These are phyloP conservation scores for Dilophus febrilis DNA, from an alignment of 2,888 invertebrate genomes.

Conservation along the genomic window DNA sequence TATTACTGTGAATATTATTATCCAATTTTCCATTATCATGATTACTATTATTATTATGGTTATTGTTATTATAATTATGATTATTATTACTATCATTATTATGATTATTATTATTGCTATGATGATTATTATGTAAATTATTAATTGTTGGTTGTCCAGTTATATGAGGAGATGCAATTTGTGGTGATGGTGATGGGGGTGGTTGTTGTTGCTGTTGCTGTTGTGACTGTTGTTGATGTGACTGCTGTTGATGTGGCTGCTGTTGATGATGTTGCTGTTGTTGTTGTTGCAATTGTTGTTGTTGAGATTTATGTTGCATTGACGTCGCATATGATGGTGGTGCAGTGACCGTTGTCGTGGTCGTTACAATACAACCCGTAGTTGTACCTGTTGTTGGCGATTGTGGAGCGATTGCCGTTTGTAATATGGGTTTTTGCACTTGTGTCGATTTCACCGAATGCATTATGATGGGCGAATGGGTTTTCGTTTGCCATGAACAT, in stretches of 20 bases:
- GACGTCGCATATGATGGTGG: constrained; percentile 71
- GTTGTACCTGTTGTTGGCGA: constrained; percentile 37
- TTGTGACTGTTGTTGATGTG: constrained; percentile 31
- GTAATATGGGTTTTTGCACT: constrained; percentile 85
- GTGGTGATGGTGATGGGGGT: too few relatives aligned
- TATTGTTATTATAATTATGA: too few relatives aligned
- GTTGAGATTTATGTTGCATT: constrained; percentile 48
- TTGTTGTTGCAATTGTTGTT: constrained; percentile 13
- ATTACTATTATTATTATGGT: too few relatives aligned
- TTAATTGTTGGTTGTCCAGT: constrained; percentile 25
- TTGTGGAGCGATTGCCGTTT: constrained; percentile 87
- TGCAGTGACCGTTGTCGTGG: constrained; percentile 36
- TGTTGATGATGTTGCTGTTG: constrained; percentile 32
- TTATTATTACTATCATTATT: too few relatives aligned
- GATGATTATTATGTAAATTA: neutral
- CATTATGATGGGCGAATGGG: constrained; percentile 90
- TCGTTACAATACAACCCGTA: constrained; percentile 19
- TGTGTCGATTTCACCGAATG: constrained; percentile 92
- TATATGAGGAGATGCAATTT: constrained; percentile 32
- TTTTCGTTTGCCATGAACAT: constrained; percentile 59
- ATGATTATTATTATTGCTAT: neutral
- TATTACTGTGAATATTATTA: constrained; percentile 3
- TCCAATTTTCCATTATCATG: too few relatives aligned
- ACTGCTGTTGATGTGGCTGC: constrained; percentile 23
- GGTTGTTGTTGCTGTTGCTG: constrained; percentile 29